These are phyloP conservation scores for Alentia gelatinosa DNA, from an alignment of 2,888 invertebrate species.

Conservation along the genomic window DNA sequence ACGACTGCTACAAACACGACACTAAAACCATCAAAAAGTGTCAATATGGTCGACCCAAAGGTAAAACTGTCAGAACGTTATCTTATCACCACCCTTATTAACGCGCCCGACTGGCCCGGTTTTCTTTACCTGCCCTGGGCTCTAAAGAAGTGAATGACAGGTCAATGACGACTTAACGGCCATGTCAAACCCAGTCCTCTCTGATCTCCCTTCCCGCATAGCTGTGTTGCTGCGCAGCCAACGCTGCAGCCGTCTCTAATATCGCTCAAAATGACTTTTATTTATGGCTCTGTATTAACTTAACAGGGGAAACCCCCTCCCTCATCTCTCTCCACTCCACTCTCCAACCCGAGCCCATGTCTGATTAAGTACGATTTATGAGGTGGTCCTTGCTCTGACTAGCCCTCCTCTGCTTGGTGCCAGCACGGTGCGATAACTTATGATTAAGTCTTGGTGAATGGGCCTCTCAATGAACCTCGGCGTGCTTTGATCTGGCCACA, in stretches of 20 bases:
- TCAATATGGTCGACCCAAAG: too few species aligned
- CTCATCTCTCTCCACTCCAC: too few species aligned
- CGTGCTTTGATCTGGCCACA: background rate
- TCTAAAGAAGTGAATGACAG: background rate
- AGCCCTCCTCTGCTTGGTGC: too few species aligned
- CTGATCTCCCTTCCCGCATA: background rate
- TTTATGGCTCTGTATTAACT: background rate
- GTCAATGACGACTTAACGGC: background rate
- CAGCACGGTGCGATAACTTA: background rate
- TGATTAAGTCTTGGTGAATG: background rate
- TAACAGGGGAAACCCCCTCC: background rate
- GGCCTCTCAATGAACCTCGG: background rate
- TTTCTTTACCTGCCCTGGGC: background rate
- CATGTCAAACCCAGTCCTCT: background rate
- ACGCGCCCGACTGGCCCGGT: background rate
- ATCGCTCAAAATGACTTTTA: background rate
- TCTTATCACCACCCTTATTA: background rate
- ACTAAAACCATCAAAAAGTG: too few species aligned
- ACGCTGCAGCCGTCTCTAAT: background rate
- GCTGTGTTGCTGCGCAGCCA: background rate
- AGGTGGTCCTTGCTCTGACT: too few species aligned
- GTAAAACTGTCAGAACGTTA: too few species aligned
- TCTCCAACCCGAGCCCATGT: too few species aligned
- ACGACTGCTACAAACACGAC: too few species aligned
- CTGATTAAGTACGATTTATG: background rate